Conservation (phyloP, 1,140 invertebrate genomes). For the Drosophila parabipectinata region DNA sequence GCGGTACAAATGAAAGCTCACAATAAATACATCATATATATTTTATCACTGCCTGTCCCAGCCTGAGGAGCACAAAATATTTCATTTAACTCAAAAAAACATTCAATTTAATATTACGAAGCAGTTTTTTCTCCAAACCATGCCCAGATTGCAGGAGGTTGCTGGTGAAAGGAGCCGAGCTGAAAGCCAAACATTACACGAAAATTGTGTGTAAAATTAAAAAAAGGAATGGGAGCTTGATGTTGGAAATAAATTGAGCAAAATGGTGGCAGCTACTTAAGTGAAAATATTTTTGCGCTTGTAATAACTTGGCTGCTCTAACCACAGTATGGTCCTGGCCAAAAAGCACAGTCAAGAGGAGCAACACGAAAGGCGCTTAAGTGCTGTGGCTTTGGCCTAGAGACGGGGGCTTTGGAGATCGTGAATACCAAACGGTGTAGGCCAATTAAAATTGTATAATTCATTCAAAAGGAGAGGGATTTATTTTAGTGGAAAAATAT, state of each 20-base stretch:
- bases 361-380: conserved; percentile 73
- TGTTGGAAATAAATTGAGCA: conserved; percentile 79
- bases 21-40: conserved; percentile 28
- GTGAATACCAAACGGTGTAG: background rate
- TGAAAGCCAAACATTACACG: conserved; percentile 53
- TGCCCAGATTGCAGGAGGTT: conserved; percentile 17
- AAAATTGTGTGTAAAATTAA: conserved; percentile 67
- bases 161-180: conserved; percentile 47
- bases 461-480: background rate
- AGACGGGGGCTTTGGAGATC: conserved; percentile 20
- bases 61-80: conserved; percentile 11
- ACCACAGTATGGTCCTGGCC: conserved; percentile 32
- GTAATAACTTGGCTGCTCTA: conserved; percentile 76
- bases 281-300: conserved; percentile 79
- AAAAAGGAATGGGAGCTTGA: conserved; percentile 49
- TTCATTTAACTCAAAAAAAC: conserved; percentile 19
- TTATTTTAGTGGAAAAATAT: background rate
- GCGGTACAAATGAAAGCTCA: background rate
- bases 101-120: conserved; percentile 57
- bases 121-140: conserved; percentile 16
- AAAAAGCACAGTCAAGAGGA: conserved; percentile 41
- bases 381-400: conserved; percentile 62
- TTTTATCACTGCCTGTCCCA: conserved; percentile 11
- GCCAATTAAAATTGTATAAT: background rate
- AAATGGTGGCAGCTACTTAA: conserved; percentile 80